A percentile compares a stretch with the other conserved stretches of the same genome.
These are phyloP conservation scores for Onychomys torridus DNA, from an alignment of 2,797 vertebrate genomes.

Conservation along the genomic window DNA sequence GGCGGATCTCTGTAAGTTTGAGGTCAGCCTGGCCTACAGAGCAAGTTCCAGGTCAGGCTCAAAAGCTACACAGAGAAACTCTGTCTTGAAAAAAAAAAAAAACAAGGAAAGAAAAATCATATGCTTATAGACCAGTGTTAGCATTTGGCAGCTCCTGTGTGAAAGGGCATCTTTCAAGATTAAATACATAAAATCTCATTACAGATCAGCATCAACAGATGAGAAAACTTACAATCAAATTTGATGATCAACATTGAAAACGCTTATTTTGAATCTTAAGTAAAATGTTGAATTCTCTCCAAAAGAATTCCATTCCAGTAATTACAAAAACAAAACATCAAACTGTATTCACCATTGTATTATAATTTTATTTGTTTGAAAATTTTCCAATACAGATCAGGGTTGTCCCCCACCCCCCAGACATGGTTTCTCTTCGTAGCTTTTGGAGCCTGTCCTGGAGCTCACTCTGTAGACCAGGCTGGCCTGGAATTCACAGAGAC, in stretches of 20 bases:
- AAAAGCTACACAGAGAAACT: background rate
- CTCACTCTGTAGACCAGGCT: too few species aligned
- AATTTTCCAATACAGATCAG: background rate
- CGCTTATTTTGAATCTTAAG: background rate
- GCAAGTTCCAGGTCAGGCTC: background rate
- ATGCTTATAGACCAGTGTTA: background rate
- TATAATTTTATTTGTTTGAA: background rate
- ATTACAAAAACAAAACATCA: background rate
- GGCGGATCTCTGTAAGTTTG: background rate
- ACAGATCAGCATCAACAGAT: background rate
- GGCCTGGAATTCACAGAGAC: too few species aligned
- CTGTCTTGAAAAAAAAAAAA: background rate
- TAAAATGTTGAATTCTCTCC: conserved; percentile 28
- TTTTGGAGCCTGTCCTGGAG: too few species aligned
- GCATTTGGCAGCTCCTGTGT: background rate
- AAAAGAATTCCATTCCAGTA: background rate
- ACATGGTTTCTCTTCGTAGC: too few species aligned
- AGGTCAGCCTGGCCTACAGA: background rate
- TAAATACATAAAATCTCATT: background rate
- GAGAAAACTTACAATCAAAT: background rate
- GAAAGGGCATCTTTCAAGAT: background rate
- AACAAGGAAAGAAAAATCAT: background rate
- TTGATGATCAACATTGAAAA: background rate
- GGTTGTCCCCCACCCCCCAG: too few species aligned
- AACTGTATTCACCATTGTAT: background rate